These are phyloP conservation scores for Orestias chungarensis DNA, from an alignment of 2,797 vertebrate genomes.

Conservation along the genomic window DNA sequence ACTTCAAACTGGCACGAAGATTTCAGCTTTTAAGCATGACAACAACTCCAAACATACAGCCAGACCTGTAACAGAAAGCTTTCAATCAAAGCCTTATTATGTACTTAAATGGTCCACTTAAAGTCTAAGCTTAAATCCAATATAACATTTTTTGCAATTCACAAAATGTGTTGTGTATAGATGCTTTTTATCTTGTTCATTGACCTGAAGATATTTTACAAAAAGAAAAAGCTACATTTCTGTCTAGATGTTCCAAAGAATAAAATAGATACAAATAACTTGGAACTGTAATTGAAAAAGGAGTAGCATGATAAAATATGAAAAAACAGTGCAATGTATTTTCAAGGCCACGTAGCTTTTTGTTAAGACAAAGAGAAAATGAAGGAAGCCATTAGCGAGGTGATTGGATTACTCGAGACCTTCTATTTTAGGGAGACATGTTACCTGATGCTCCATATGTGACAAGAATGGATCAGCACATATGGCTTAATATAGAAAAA, in stretches of 20 bases:
- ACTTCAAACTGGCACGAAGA: background rate
- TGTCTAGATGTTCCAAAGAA: background rate
- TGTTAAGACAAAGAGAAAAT: slow-evolving; percentile 35
- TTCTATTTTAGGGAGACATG: slow-evolving; percentile 37
- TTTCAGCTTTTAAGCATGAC: background rate
- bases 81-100: background rate
- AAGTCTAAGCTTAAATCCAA: background rate
- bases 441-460: slow-evolving; percentile 40
- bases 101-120: background rate
- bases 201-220: background rate
- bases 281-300: background rate
- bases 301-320: background rate
- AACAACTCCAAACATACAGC: background rate
- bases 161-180: background rate
- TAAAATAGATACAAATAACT: background rate
- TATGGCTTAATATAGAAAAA: background rate
- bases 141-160: background rate
- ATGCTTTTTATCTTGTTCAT: background rate
- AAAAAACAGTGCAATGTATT: background rate
- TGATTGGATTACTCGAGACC: slow-evolving; percentile 49
- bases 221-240: background rate
- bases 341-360: background rate
- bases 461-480: slow-evolving; percentile 24
- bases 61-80: background rate
- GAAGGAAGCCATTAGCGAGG: slow-evolving; percentile 34